Evolutionary conservation across 2,113 vertebrate genomes (phyloP), one percentile per base, ranked within the genome.

Genomic region (Gracilinanus agilis): DNA sequence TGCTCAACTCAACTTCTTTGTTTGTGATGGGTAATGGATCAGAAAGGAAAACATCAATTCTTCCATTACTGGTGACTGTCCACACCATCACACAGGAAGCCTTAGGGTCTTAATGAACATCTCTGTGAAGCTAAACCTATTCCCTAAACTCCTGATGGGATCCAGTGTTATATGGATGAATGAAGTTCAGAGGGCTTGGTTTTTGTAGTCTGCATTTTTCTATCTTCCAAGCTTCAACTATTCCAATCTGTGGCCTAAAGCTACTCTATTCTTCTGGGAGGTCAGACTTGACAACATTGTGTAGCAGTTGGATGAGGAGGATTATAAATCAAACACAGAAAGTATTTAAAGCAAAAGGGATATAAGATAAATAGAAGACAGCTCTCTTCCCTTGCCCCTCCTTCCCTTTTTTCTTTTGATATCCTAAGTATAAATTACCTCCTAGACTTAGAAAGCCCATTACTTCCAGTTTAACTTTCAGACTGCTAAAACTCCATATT

Each of bases 371-470:
- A 90, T 44, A 67, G 44, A 34, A 95, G 44, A 53, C 75, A 24
- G 34, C 12, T 83, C 55, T 88, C 89, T 1, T 90, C 89, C 61
- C 34, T 89, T 13, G 44, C 67, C 88, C 0, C 58, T 75, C 53
- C 10, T 54, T 34, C 90, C 44, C 94, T 94, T 61, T 54, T 75
- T 93, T 58, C 92, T 2, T 93, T 91, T 95, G 34, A 94, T 96
- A 56, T 95, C 54, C 12, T 88, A n/a, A 44, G 19, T 95, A 90
- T 94, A 55, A 58, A 95, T 96, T 96, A 93, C 44, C 55, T 93
- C 13, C 54, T 94, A 56, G 53, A 94, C 54, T 56, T 58, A 67
- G 61, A 94, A 92, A 93, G 55, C 88, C 89, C 89, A 24, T 89
- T 67, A 91, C 88, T 92, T 55, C 92, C n/a, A 67, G 55, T 24